Evolutionary conservation across 2,797 vertebrate species (phyloP).

Genomic region (Labroides dimidiatus): DNA sequence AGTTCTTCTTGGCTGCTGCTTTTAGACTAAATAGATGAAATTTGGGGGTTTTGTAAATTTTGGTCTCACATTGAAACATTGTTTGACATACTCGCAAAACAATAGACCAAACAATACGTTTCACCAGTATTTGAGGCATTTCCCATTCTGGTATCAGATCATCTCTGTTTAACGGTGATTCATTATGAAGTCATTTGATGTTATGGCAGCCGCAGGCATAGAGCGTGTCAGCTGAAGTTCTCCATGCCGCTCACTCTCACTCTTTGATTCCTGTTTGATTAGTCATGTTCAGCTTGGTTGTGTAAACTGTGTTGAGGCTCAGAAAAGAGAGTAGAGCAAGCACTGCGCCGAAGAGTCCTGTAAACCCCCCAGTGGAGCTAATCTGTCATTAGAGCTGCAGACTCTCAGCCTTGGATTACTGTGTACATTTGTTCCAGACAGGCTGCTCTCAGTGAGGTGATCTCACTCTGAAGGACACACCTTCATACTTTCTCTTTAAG

Average conservation of each 20-base stretch:
- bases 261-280: conserved; percentile 66
- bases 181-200: conserved; percentile 40
- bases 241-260: conserved; percentile 31
- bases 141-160: too few relatives aligned
- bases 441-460: conserved; percentile 65
- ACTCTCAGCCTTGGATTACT: conserved; percentile 66
- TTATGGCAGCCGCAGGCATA: conserved; percentile 19
- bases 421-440: conserved; percentile 66
- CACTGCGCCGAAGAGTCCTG: conserved; percentile 40
- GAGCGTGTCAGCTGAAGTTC: conserved; percentile 34
- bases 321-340: conserved; percentile 46
- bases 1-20: too few relatives aligned
- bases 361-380: conserved; percentile 35
- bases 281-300: conserved; percentile 59
- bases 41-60: neutral
- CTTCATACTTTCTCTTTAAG: conserved; percentile 67
- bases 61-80: neutral
- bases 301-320: conserved; percentile 43
- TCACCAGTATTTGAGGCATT: neutral
- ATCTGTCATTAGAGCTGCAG: conserved; percentile 57
- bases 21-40: too few relatives aligned
- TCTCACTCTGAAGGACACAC: conserved; percentile 74
- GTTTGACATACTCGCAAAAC: too few relatives aligned
- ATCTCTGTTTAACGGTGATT: neutral
- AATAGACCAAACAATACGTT: neutral